These are phyloP conservation scores for Buphagus erythrorhynchus DNA, from an alignment of 2,797 vertebrate genomes.

Conservation along the genomic window DNA sequence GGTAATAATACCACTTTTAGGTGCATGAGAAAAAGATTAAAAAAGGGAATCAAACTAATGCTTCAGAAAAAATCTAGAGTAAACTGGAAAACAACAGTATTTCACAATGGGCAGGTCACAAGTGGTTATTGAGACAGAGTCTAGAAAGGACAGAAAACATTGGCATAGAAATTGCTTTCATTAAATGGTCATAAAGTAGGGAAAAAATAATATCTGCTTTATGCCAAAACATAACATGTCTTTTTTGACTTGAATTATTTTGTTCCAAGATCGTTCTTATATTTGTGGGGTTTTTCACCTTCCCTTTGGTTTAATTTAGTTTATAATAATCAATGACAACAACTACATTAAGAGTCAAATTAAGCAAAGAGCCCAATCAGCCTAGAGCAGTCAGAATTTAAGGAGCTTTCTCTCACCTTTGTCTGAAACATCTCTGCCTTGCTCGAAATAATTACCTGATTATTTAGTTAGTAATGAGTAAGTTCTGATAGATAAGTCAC, in stretches of 20 bases:
- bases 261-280: not conserved
- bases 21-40: not conserved
- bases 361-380: not conserved
- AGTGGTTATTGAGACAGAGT: not conserved
- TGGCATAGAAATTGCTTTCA: not conserved
- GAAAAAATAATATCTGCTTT: not conserved
- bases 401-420: not conserved
- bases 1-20: not conserved
- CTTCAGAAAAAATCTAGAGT: not conserved
- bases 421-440: not conserved
- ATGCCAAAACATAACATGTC: fast-evolving
- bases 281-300: fast-evolving
- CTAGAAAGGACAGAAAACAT: not conserved
- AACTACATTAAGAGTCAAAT: not conserved
- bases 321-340: not conserved
- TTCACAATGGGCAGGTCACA: not conserved
- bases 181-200: not conserved
- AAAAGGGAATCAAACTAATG: not conserved
- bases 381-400: not conserved
- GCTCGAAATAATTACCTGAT: not conserved
- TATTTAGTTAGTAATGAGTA: not conserved
- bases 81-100: not conserved
- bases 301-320: not conserved
- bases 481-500: not conserved
- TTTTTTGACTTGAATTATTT: not conserved